These are phyloP conservation scores for Abrostola triplasia DNA, from an alignment of 2,888 invertebrate species.

Conservation along the genomic window DNA sequence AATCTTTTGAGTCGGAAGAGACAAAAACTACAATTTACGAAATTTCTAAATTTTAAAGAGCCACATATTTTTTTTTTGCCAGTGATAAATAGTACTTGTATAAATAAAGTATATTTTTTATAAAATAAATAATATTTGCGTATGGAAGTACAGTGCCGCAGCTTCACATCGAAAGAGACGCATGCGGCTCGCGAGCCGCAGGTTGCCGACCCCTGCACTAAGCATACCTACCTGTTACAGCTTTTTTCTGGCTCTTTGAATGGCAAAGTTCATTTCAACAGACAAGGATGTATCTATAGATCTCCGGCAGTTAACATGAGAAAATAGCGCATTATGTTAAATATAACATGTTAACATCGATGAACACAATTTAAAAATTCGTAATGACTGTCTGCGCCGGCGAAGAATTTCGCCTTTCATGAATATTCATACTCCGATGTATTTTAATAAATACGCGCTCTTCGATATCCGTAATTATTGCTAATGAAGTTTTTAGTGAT, in stretches of 20 bases:
- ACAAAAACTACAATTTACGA: too few species aligned
- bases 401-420: constrained; percentile 56
- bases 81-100: too few species aligned
- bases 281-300: constrained; percentile 7
- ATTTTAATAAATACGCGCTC: constrained; percentile 39
- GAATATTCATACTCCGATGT: constrained; percentile 61
- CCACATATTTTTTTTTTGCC: too few species aligned
- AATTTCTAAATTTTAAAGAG: too few species aligned
- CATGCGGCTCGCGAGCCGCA: too few species aligned
- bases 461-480: constrained; percentile 38
- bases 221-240: not conserved
- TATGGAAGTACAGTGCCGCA: too few species aligned
- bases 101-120: too few species aligned
- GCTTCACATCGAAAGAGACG: too few species aligned
- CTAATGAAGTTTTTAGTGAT: constrained; percentile 45
- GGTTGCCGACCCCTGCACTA: too few species aligned
- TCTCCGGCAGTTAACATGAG: not conserved
- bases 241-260: constrained; percentile 12
- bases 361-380: constrained; percentile 50
- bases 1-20: too few species aligned
- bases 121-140: too few species aligned
- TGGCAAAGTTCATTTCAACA: constrained; percentile 21
- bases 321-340: constrained; percentile 27
- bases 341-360: constrained; percentile 34
- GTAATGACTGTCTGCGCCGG: constrained; percentile 47